Evolutionary conservation across 2,888 invertebrate species (phyloP).

Genomic region (Andrena chrysosceles): DNA sequence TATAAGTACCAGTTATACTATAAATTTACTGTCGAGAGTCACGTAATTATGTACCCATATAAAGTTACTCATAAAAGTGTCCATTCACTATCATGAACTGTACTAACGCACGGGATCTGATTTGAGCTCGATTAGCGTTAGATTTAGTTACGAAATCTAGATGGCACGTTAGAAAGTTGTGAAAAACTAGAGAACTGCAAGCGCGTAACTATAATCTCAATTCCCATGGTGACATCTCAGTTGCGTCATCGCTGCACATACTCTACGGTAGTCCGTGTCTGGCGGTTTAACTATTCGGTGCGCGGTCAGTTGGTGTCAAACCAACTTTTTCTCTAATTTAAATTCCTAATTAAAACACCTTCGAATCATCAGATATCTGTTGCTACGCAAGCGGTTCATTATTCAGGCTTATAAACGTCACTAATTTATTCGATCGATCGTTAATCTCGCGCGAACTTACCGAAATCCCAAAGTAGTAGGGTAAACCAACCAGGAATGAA

Average conservation of each 20-base stretch:
- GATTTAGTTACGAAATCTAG: constrained; percentile 18
- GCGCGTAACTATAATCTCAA: constrained; percentile 53
- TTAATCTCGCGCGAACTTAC: not conserved
- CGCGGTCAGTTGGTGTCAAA: not conserved
- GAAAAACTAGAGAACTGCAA: not conserved
- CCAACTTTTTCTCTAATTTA: not conserved
- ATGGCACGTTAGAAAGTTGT: not conserved
- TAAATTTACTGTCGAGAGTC: not conserved
- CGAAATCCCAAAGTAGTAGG: not conserved
- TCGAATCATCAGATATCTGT: not conserved
- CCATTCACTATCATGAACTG: not conserved
- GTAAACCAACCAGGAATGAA: too few species aligned
- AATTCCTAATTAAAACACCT: not conserved
- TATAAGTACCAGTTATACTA: not conserved
- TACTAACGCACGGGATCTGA: not conserved
- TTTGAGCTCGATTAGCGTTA: not conserved
- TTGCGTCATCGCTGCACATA: constrained; percentile 47
- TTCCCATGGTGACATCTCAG: constrained; percentile 41
- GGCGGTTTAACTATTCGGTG: not conserved
- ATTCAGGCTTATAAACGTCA: not conserved
- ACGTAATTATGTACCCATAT: not conserved
- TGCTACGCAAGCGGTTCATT: not conserved
- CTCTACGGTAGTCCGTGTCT: constrained; percentile 29
- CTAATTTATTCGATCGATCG: constrained; percentile 2
- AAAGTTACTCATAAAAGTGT: not conserved